A percentile compares a stretch with the other conserved stretches of the same genome.
phyloP scores from a whole-genome alignment of 2,888 invertebrate species.

The Luperina testacea region DNA sequence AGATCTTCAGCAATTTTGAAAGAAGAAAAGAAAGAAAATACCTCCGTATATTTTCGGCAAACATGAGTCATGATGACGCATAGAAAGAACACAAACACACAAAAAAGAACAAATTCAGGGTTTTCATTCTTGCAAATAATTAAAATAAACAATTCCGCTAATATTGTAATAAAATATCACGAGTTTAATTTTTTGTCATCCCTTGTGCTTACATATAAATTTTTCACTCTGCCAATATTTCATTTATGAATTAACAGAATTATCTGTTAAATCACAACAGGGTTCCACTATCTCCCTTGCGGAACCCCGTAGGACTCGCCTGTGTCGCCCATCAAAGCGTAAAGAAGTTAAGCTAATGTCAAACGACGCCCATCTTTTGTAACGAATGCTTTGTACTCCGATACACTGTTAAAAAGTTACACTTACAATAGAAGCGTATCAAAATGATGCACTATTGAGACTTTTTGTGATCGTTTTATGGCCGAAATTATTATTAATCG shows the following conservation, averaged over 20 bases:
- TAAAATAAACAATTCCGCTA: background rate
- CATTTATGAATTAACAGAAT: background rate
- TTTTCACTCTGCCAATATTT: background rate
- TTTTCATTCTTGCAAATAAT: background rate
- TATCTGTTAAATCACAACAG: background rate
- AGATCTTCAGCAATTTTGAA: background rate
- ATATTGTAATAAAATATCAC: background rate
- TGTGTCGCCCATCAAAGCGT: conserved; percentile 86
- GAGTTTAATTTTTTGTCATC: background rate
- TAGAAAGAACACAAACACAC: no score
- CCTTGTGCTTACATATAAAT: background rate
- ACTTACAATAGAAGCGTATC: conserved; percentile 53
- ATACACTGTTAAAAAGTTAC: conserved; percentile 41
- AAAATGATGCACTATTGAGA: conserved; percentile 23
- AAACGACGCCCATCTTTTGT: conserved; percentile 89
- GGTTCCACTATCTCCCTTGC: conserved; percentile 38
- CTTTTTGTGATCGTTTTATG: conserved; percentile 17
- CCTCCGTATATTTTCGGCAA: background rate
- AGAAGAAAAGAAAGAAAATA: background rate
- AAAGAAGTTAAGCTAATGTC: conserved; percentile 90
- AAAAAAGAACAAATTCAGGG: background rate
- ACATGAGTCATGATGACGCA: background rate
- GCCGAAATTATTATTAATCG: background rate
- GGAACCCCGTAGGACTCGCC: conserved; percentile 72
- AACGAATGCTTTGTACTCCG: conserved; percentile 80